Conservation (phyloP, 2,888 invertebrate genomes). For the Dendrolimus pini region DNA sequence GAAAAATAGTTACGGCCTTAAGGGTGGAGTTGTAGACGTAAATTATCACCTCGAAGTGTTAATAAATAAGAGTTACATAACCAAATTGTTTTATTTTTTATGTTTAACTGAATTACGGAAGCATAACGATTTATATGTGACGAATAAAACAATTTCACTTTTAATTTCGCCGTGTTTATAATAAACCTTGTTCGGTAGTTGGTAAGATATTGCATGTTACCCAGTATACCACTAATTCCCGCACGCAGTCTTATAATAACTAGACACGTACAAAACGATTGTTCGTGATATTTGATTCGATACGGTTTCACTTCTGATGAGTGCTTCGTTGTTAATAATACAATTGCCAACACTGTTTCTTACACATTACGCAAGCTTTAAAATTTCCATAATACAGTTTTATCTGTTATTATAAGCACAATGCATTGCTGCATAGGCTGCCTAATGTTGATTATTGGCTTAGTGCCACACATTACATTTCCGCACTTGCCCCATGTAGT, state of each 20-base stretch:
- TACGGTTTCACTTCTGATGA: conserved; percentile 68
- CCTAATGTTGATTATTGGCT: neutral
- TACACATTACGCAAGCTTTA: neutral
- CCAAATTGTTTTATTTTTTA: too few species aligned
- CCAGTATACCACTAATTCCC: conserved; percentile 36
- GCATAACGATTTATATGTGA: neutral
- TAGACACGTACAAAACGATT: conserved; percentile 48
- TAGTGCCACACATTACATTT: neutral
- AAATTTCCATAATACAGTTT: neutral
- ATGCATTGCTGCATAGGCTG: neutral
- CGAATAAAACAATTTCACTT: neutral
- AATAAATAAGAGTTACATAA: too few species aligned
- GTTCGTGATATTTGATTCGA: conserved; percentile 63
- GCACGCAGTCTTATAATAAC: conserved; percentile 53
- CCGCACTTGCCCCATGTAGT: too few species aligned
- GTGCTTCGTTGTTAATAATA: conserved; percentile 27
- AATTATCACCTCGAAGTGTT: too few species aligned
- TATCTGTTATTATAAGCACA: neutral
- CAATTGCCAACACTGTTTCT: conserved; percentile 11
- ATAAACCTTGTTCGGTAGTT: conserved; percentile 4
- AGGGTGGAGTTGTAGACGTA: too few species aligned
- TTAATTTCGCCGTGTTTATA: conserved; percentile 3
- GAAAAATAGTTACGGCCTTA: too few species aligned
- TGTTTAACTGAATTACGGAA: too few species aligned
- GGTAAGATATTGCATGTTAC: conserved; percentile 47